These are phyloP conservation scores for Chamaea fasciata DNA, from an alignment of 2,113 vertebrate genomes.

Conservation along the genomic window DNA sequence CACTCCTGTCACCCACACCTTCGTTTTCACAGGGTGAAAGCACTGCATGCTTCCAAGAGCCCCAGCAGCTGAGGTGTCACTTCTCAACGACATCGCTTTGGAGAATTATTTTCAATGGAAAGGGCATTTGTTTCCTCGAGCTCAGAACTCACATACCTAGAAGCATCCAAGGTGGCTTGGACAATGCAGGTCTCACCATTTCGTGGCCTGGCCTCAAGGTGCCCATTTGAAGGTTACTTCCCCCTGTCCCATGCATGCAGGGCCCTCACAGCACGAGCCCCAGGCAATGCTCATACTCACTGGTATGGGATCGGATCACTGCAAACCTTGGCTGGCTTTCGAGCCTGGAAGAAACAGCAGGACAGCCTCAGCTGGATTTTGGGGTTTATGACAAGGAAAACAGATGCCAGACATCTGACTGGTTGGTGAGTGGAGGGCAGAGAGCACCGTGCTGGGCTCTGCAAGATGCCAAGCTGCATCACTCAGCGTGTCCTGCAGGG, in stretches of 20 bases:
- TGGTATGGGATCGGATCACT: slow-evolving; percentile 4
- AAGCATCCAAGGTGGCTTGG: background rate
- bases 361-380: background rate
- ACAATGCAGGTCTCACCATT: background rate
- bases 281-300: slow-evolving; percentile 10
- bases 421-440: background rate
- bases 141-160: background rate
- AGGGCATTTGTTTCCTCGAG: background rate
- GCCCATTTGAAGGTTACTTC: background rate
- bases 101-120: background rate
- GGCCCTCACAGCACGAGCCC: background rate
- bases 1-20: background rate
- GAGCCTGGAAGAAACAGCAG: slow-evolving; percentile 21
- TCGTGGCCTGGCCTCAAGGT: background rate
- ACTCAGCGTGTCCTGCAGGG: accelerated
- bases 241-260: accelerated
- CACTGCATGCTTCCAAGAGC: background rate
- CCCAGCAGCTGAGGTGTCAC: accelerated
- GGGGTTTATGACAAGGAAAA: background rate
- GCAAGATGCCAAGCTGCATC: accelerated
- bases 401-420: background rate
- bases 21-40: background rate
- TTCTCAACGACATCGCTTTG: accelerated
- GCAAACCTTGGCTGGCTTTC: slow-evolving; percentile 7
- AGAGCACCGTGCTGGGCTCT: background rate